phyloP scores from a whole-genome alignment of 2,113 vertebrate species.

The Mesocricetus auratus region DNA sequence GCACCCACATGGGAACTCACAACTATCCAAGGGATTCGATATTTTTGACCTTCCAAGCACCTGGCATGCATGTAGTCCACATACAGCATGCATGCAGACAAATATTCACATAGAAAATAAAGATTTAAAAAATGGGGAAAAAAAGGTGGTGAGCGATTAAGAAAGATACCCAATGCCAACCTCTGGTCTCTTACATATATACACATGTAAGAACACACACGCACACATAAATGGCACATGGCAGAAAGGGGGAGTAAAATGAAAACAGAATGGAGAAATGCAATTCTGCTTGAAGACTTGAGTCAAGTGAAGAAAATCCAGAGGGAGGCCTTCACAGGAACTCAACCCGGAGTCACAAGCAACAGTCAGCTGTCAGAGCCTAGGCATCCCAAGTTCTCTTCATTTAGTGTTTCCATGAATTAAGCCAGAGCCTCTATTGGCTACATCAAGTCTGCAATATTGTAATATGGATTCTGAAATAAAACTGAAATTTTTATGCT shows the following conservation, averaged over 20 bases:
- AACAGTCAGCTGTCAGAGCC: background rate
- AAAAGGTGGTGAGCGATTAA: background rate
- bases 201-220: background rate
- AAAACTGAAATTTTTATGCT: background rate
- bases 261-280: background rate
- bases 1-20: background rate
- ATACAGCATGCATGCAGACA: background rate
- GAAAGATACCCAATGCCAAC: background rate
- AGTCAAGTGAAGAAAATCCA: background rate
- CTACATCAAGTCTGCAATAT: background rate
- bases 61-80: background rate
- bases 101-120: background rate
- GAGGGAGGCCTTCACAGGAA: too few relatives aligned
- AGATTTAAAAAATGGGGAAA: background rate
- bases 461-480: background rate
- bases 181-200: background rate
- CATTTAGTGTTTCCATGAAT: background rate
- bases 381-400: background rate
- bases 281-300: background rate
- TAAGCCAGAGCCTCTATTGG: background rate
- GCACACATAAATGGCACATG: background rate
- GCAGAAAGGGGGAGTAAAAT: background rate
- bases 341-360: fast-evolving
- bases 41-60: background rate
- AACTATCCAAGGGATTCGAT: background rate